Conservation (phyloP, 2,888 invertebrate species). For the Drosophila affinis region DNA sequence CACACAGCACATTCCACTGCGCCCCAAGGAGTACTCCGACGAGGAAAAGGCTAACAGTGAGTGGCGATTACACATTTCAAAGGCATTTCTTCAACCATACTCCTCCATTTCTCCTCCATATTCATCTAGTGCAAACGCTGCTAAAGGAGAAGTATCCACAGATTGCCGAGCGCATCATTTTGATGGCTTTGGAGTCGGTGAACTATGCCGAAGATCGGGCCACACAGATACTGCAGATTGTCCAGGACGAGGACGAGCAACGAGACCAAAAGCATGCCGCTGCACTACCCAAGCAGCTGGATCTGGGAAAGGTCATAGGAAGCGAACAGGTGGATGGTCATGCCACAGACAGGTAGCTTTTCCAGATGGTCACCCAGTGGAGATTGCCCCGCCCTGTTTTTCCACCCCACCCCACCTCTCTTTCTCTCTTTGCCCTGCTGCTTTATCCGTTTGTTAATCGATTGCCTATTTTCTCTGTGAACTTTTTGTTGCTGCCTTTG, state of each 20-base stretch:
- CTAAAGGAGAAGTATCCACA: conserved; percentile 90
- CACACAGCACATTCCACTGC: conserved; percentile 81
- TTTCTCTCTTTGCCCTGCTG: conserved; percentile 36
- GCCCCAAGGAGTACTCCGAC: conserved; percentile 87
- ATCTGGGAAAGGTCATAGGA: conserved; percentile 16
- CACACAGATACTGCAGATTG: conserved; percentile 90
- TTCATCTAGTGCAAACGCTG: conserved; percentile 87
- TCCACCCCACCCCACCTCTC: conserved; percentile 8
- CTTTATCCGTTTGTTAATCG: conserved; percentile 68
- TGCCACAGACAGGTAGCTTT: conserved; percentile 49
- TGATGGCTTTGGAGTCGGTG: conserved; percentile 94
- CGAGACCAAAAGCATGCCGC: conserved; percentile 69
- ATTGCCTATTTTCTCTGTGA: conserved; percentile 71
- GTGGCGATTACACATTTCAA: conserved; percentile 47
- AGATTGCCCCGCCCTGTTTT: conserved; percentile 15
- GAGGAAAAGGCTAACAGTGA: conserved; percentile 89
- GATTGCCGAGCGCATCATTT: conserved; percentile 91
- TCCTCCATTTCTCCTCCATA: not conserved
- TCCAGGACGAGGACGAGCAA: conserved; percentile 86
- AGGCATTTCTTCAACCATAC: not conserved
- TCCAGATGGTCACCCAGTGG: conserved; percentile 15
- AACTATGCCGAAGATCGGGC: conserved; percentile 93
- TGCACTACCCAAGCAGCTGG: conserved; percentile 15
- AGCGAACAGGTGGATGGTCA: conserved; percentile 55
- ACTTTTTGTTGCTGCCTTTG: conserved; percentile 70